These are phyloP conservation scores for Bombus huntii DNA, from an alignment of 1,140 invertebrate genomes.

Conservation along the genomic window DNA sequence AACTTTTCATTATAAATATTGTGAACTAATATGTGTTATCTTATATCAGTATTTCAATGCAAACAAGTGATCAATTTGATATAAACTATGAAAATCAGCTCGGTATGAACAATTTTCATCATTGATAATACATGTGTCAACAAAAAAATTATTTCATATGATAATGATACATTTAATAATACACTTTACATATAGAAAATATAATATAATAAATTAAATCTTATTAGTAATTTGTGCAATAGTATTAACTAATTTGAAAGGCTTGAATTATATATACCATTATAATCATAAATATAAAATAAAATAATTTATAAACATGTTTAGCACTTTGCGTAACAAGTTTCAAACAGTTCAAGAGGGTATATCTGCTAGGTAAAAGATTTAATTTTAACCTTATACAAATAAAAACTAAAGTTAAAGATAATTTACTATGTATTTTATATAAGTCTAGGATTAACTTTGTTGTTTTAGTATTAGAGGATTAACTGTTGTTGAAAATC, in stretches of 20 bases:
- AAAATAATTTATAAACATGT: slow-evolving; percentile 74
- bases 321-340: slow-evolving; percentile 81
- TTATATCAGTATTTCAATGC: neutral
- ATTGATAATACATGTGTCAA: neutral
- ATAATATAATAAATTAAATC: neutral
- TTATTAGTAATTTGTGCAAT: neutral
- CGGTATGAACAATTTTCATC: neutral
- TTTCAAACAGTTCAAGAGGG: slow-evolving; percentile 83
- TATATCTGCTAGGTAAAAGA: slow-evolving; percentile 81
- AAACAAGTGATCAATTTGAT: neutral
- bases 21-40: neutral
- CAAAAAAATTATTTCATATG: neutral
- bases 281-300: neutral
- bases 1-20: neutral
- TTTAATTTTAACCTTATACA: neutral
- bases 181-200: neutral
- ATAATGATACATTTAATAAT: neutral
- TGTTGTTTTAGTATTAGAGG: slow-evolving; percentile 76
- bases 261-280: slow-evolving; percentile 3
- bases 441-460: slow-evolving; percentile 14
- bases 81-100: neutral
- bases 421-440: neutral
- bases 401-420: slow-evolving; percentile 5
- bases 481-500: slow-evolving; percentile 71
- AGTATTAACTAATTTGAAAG: neutral